Base-by-base conservation (phyloP, 2,797 vertebrate genomes). In the Gorsachius magnificus region DNA sequence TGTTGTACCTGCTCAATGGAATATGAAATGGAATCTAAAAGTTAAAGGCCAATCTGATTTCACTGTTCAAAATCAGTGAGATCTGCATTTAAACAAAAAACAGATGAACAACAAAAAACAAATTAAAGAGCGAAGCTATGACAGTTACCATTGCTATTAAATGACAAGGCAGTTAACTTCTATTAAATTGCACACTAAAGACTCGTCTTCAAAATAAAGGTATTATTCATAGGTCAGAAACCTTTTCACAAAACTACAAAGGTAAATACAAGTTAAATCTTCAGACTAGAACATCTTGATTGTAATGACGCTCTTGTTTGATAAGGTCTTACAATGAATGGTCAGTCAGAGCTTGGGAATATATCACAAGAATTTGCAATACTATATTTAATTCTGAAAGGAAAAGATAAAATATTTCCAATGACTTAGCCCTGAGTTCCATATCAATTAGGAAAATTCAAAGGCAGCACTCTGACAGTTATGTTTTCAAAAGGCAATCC, bases 361-460 rank as follows among this genome's bases (percentile, higher is more conserved):
- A 83, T 48, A 96, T 53, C 35, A 75, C 16, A 95, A 80, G 46
- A 83, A 26, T 57, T 88, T 70, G 53, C 22, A 93, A 65, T 82
- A 91, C 11, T 85, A 29, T 75, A 80, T 83, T 93, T 94, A 63
- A 66, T 91, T 93, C 77, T 95, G 35, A 88, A 63, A 85, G 31
- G 54, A 84, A 93, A 95, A 83, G 14, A 80, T 84, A 83, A 89
- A 93, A 65, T 76, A 85, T 93, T 96, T 82, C 46, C 46, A 87
- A n/a, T 48, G 61, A 89, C 89, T 96, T 54, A 95, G 78, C n/a
- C 51, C 48, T 74, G 38, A 33, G 35, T 79, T 95, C 75, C 46
- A 51, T 38, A 94, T 29, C 38, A 90, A 43, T 29, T 70, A 58
- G 58, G n/a, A 79, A 96, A 81, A 95, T n/a, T 81, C 53, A 83